phyloP scores from a whole-genome alignment of 2,888 invertebrate genomes.

The Candidula unifasciata region DNA sequence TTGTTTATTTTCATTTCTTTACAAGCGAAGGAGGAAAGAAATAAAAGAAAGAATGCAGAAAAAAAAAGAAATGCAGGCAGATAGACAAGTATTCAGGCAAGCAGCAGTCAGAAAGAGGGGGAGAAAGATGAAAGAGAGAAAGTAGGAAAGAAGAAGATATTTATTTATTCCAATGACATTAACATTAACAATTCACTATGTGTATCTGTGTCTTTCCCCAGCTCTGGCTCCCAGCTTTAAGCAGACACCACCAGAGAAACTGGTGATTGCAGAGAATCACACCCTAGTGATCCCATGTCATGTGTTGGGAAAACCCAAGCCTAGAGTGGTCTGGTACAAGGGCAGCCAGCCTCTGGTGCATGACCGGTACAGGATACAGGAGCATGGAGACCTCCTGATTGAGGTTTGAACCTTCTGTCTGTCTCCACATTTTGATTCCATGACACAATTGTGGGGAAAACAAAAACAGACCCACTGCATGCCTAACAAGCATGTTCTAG shows the following conservation, averaged over 20 bases:
- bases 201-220: slow-evolving; percentile 65
- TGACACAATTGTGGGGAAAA: no score
- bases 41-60: no score
- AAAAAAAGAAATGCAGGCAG: no score
- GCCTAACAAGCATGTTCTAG: no score
- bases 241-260: slow-evolving; percentile 83
- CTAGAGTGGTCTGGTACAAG: slow-evolving; percentile 91
- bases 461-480: no score
- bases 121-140: no score
- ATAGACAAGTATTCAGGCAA: no score
- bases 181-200: not conserved
- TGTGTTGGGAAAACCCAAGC: slow-evolving; percentile 96
- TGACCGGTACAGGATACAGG: slow-evolving; percentile 87
- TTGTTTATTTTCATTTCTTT: no score
- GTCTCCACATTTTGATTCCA: no score
- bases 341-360: slow-evolving; percentile 82
- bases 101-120: no score
- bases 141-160: no score
- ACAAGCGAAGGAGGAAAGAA: no score
- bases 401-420: slow-evolving; percentile 60
- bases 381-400: slow-evolving; percentile 90
- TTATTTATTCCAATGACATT: not conserved
- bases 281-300: slow-evolving; percentile 82
- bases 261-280: slow-evolving; percentile 72
- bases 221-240: slow-evolving; percentile 92